Evolutionary conservation across 2,797 vertebrate genomes (phyloP), one percentile per base, ranked within the genome.

Genomic region (Ptychobarbus kaznakovi): DNA sequence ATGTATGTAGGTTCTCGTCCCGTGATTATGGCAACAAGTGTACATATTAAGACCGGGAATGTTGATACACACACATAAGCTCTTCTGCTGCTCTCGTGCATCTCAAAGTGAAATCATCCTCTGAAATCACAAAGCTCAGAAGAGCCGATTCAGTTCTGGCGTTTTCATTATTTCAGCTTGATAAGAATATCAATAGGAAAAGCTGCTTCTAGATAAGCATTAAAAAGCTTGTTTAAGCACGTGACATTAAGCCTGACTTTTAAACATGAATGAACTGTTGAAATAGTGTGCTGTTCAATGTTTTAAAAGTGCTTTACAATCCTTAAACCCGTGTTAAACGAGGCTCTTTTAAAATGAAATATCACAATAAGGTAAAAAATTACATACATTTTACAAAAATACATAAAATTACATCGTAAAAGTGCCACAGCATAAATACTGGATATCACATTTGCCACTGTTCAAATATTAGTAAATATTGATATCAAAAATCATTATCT

Each of bases 1-100:
- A 32, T 15, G 61, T 51, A 81, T 79, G 35, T 49, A 73, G 61
- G 9, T 80, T 32, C 35, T 42, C 46, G 42, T 63, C 35, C 76
- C n/a, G 82, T 88, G 85, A 78, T 85, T 86, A 88, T 87, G 83
- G 85, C 77, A 87, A 89, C 88, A 81, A 75, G 32, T 78, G 44
- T 73, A 63, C 13, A 65, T 63, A 46, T 89, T 66, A 79, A 68
- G 70, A 49, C 16, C 6, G 11, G 20, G 18, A 40, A 32, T n/a
- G 28, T 65, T 13, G 25, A 82, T 18, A 75, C 18, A 63, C 61
- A 68, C 44, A 42, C 44, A 68, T 3, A 28, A 72, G 16, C 79
- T 68, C 18, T 40, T 28, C 44, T 83, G 25, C 73, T 35, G 6
- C 40, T 63, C 15, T 7, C 1, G 25, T 15, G 22, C 7, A 0